Conservation (phyloP, 2,888 invertebrate species). For the Ectemnius cavifrons region DNA sequence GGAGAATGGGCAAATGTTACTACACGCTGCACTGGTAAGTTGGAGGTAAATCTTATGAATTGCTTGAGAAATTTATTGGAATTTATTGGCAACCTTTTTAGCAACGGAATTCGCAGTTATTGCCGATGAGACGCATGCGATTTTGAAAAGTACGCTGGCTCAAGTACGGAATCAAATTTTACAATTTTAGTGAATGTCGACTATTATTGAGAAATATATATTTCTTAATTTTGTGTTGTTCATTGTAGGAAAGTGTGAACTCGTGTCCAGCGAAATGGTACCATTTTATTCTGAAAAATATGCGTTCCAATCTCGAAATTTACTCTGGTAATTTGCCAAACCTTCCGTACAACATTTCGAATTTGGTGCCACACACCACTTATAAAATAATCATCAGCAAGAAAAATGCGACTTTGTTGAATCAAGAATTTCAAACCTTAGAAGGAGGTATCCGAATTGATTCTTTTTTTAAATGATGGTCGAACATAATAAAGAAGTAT, state of each 20-base stretch:
- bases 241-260: conserved; percentile 20
- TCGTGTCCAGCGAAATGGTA: conserved; percentile 61
- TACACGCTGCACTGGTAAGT: conserved; percentile 55
- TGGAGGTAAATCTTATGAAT: not conserved
- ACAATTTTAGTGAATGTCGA: no score
- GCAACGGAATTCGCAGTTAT: conserved; percentile 30
- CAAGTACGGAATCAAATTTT: no score
- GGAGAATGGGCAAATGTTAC: conserved; percentile 35
- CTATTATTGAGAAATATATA: no score
- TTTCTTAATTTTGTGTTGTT: not conserved
- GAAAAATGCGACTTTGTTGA: conserved; percentile 9
- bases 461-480: not conserved
- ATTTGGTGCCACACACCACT: conserved; percentile 32
- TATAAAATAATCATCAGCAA: conserved; percentile 41
- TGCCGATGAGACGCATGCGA: conserved; percentile 19
- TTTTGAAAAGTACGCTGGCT: no score
- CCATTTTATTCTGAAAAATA: conserved; percentile 23
- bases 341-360: conserved; percentile 42
- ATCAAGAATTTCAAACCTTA: conserved; percentile 41
- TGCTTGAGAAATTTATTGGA: not conserved
- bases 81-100: conserved; percentile 14
- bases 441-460: conserved; percentile 50
- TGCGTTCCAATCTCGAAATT: not conserved
- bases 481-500: not conserved
- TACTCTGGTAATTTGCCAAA: not conserved